These are phyloP conservation scores for Scotopteryx bipunctaria DNA, from an alignment of 2,888 invertebrate genomes.

Conservation along the genomic window DNA sequence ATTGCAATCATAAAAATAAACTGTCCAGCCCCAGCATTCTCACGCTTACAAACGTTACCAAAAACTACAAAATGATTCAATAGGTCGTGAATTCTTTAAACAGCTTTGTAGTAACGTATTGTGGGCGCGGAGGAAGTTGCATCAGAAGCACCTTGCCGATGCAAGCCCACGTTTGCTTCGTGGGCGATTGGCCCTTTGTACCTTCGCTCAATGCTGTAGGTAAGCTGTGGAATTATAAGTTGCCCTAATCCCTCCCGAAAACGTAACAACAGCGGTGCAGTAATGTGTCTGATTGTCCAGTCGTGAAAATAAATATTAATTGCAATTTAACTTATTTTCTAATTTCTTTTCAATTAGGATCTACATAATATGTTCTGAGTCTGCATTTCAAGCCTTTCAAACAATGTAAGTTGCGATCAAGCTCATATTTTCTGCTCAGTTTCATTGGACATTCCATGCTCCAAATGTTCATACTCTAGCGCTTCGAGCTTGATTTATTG, in stretches of 20 bases:
- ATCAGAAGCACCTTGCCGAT: constrained; percentile 60
- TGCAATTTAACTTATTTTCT: no score
- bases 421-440: constrained; percentile 19
- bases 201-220: constrained; percentile 17
- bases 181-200: constrained; percentile 58
- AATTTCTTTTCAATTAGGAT: no score
- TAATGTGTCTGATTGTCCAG: background rate
- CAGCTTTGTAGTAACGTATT: constrained; percentile 44
- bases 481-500: constrained; percentile 23
- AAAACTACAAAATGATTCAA: constrained; percentile 19
- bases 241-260: constrained; percentile 15
- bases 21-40: constrained; percentile 7
- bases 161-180: constrained; percentile 57
- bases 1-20: constrained; percentile 1
- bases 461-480: constrained; percentile 11
- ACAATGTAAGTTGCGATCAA: background rate
- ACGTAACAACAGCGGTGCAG: background rate
- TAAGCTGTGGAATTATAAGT: constrained; percentile 8
- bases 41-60: constrained; percentile 17
- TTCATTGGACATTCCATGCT: constrained; percentile 16
- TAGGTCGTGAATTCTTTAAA: constrained; percentile 37
- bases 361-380: no score
- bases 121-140: constrained; percentile 74
- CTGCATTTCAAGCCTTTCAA: background rate
- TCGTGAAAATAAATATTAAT: background rate